phyloP scores from a whole-genome alignment of 2,113 vertebrate species.

The Pao palembangensis region DNA sequence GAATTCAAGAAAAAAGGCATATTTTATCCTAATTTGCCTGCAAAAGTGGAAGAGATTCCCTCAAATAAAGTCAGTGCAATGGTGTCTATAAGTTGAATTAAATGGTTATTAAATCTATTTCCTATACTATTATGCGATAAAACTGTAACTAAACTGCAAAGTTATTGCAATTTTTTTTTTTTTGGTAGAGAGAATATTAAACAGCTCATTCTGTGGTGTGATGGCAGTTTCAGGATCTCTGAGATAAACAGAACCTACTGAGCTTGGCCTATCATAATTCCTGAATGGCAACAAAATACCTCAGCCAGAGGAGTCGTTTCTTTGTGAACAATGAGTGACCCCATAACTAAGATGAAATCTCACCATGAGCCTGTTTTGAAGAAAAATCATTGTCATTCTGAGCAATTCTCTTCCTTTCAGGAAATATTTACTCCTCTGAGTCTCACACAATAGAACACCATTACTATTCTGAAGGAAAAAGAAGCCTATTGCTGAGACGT shows the following conservation, averaged over 20 bases:
- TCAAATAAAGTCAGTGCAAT: no score
- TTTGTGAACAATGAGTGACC: constrained; percentile 43
- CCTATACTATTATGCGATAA: background rate
- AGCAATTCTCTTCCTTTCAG: constrained; percentile 39
- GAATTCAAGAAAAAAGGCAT: no score
- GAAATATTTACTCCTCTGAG: constrained; percentile 50
- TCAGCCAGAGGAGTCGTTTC: constrained; percentile 11
- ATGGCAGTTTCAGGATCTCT: background rate
- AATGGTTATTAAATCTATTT: background rate
- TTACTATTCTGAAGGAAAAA: constrained; percentile 22
- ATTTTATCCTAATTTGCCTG: no score
- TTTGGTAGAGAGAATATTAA: constrained; percentile 12
- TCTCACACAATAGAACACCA: constrained; percentile 36
- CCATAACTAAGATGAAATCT: constrained; percentile 43
- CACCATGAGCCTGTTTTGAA: constrained; percentile 27
- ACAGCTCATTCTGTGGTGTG: background rate
- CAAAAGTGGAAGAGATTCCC: no score
- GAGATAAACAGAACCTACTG: constrained; percentile 10
- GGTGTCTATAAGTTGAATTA: no score
- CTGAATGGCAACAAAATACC: constrained; percentile 2
- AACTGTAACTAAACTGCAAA: background rate
- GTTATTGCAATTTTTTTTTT: background rate
- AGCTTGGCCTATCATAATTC: background rate
- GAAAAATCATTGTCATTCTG: constrained; percentile 44
- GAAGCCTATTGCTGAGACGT: constrained; percentile 29